phyloP scores from a whole-genome alignment of 1,140 invertebrate genomes.

The Drosophila mojavensis region DNA sequence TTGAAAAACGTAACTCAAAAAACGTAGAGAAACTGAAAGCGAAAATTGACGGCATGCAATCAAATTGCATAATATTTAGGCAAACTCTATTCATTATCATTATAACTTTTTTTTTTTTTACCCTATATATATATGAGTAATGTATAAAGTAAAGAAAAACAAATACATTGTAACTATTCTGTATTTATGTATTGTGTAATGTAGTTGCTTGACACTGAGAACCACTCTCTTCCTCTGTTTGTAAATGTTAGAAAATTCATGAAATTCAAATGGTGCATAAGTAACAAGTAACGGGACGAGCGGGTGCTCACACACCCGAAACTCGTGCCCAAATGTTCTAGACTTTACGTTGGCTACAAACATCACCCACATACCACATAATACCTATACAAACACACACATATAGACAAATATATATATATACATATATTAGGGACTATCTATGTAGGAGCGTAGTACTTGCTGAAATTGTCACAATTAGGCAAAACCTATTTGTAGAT shows the following conservation, averaged over 20 bases:
- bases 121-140: background rate
- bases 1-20: constrained; percentile 63
- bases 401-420: constrained; percentile 17
- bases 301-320: constrained; percentile 3
- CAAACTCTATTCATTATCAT: background rate
- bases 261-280: constrained; percentile 81
- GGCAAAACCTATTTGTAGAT: constrained; percentile 19
- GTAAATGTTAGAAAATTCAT: constrained; percentile 74
- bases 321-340: constrained; percentile 33
- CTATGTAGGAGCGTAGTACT: constrained; percentile 50
- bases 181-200: constrained; percentile 50
- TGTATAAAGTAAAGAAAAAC: constrained; percentile 38
- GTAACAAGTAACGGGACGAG: constrained; percentile 50
- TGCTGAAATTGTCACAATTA: constrained; percentile 70
- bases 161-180: constrained; percentile 12
- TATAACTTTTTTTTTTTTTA: background rate
- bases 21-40: background rate
- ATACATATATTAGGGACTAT: constrained; percentile 53
- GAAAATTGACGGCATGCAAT: constrained; percentile 54
- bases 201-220: constrained; percentile 60
- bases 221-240: constrained; percentile 52
- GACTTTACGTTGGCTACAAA: constrained; percentile 47
- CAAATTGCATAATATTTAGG: constrained; percentile 54
- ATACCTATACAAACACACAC: constrained; percentile 1
- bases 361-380: constrained; percentile 15